Conservation (phyloP, 2,113 vertebrate species). For the Pedetes capensis region DNA sequence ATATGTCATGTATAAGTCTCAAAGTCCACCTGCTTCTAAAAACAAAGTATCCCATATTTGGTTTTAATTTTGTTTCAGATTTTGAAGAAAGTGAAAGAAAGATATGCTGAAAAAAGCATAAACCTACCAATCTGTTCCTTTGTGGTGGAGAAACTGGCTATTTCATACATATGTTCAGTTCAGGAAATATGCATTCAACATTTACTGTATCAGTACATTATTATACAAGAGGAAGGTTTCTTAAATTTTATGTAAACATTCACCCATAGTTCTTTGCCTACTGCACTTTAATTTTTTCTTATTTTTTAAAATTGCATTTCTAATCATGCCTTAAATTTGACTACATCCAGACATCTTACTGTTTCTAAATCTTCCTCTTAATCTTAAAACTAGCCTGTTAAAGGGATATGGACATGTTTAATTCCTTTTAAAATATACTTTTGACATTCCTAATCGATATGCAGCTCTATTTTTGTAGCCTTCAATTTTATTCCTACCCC, state of each 20-base stretch:
- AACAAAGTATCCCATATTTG: background rate
- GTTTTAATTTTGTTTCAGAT: background rate
- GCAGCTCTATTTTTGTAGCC: background rate
- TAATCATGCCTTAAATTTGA: background rate
- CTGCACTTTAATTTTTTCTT: background rate
- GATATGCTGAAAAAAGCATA: background rate
- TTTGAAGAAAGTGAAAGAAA: background rate
- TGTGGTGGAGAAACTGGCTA: background rate
- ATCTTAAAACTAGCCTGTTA: background rate
- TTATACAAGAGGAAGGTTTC: background rate
- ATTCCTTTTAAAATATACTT: background rate
- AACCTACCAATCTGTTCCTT: background rate
- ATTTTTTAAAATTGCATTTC: background rate
- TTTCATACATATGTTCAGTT: background rate
- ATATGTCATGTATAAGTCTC: background rate
- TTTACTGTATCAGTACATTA: background rate
- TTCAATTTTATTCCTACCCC: background rate
- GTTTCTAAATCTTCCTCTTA: background rate
- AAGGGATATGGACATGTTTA: background rate
- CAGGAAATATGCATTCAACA: background rate
- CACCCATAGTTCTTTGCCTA: background rate
- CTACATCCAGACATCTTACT: background rate
- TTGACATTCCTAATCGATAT: background rate
- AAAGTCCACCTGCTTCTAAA: background rate
- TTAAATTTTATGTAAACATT: background rate